These are phyloP conservation scores for Pyrochroa serraticornis DNA, from an alignment of 2,888 invertebrate genomes.

Conservation along the genomic window DNA sequence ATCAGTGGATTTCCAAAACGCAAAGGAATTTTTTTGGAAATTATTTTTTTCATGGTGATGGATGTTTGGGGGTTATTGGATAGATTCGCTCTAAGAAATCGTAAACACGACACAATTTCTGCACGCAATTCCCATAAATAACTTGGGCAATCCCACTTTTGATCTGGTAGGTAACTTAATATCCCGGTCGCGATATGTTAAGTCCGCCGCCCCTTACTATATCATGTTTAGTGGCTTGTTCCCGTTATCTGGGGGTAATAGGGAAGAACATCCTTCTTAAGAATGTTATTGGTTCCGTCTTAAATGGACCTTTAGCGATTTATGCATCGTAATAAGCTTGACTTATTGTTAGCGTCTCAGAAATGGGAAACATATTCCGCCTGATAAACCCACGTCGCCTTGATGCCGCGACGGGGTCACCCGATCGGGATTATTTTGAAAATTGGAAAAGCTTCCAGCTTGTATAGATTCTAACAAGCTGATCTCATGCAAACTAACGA, in stretches of 20 bases:
- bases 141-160: slow-evolving; percentile 15
- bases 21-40: no score
- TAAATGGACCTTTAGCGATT: slow-evolving; percentile 50
- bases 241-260: slow-evolving; percentile 51
- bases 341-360: slow-evolving; percentile 29
- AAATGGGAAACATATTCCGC: slow-evolving; percentile 31
- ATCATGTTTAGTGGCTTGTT: slow-evolving; percentile 54
- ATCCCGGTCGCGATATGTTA: slow-evolving; percentile 35
- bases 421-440: slow-evolving; percentile 41
- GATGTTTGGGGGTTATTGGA: neutral
- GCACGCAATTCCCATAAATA: slow-evolving; percentile 24
- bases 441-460: slow-evolving; percentile 43
- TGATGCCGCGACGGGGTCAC: slow-evolving; percentile 10
- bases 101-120: slow-evolving; percentile 17
- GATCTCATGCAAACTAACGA: slow-evolving; percentile 51
- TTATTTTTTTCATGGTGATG: neutral
- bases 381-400: slow-evolving; percentile 21
- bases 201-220: slow-evolving; percentile 39
- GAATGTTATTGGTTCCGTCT: slow-evolving; percentile 51
- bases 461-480: slow-evolving; percentile 49
- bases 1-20: no score
- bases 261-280: slow-evolving; percentile 49
- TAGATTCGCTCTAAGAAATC: neutral
- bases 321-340: slow-evolving; percentile 48
- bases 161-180: slow-evolving; percentile 32